Base-by-base conservation (phyloP, 2,888 invertebrate genomes). In the Parnassius smintheus region DNA sequence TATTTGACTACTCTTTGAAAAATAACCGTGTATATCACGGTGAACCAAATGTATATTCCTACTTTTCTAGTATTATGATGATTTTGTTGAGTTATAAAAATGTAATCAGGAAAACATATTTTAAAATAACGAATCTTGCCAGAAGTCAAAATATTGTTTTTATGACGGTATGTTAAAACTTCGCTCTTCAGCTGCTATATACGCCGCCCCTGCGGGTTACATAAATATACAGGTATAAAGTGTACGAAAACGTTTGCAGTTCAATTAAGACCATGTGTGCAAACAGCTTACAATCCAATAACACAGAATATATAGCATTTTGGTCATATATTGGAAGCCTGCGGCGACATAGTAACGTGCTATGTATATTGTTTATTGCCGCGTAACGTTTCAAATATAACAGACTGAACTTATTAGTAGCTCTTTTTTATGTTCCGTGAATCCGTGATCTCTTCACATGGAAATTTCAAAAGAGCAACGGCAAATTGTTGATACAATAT, bases 111-210 rank as follows among this genome's bases (percentile, higher is more conserved):
- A 25, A 25, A 25, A 25, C 25, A 25, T 25, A 25, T 44, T 44
- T 44, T 44, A 3, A 44, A 44, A 44, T 44, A 2, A 44, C 1
- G 44, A 10, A 10, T 0, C 44, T 3, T 44, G 25, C 25, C 2
- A 2, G 12, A 25, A 50, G 54, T 49, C 44, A 61, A 61, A 51
- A 45, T 45, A 51, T 51, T 18, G 56, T 56, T 44, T 50, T 61
- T 61, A 56, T 51, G 56, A 35, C 51, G 41, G n/a, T 61, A 18
- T 12, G 56, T 61, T 61, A 56, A 44, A 61, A 56, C 45, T 59
- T 61, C 50, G 44, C 12, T 45, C 13, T 51, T 25, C 45, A 45
- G 45, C 13, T 48, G 48, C 51, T 51, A 61, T 56, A 12, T 51
- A 56, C 41, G 12, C 9, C 35, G 2, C 45, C 25, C 56, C 56